Evolutionary conservation across 2,888 invertebrate species (phyloP), one percentile per base, ranked within the genome.

Genomic region (Muschampia plurimacula): DNA sequence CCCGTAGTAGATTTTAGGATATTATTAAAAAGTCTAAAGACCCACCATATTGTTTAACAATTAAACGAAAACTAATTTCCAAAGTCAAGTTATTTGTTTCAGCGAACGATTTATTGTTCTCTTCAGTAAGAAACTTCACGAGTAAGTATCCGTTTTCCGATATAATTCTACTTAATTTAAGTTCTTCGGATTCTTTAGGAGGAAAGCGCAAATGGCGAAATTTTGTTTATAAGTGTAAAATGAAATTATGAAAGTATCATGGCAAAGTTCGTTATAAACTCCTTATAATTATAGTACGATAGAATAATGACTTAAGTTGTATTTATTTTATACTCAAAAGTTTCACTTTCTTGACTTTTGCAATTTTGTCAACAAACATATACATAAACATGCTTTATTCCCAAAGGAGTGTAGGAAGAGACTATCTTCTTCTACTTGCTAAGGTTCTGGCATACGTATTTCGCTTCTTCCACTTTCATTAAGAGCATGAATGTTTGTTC

Each of bases 21-120:
- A 59, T 44, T 60, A 60, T 68, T 32, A 49, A 36, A 32, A 64
- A 28, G 22, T 64, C 39, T 32, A 52, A 63, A 22, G 46, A 52
- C 12, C 63, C 69, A 28, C 52, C 55, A 64, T 44, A 64, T 41
- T 82, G 78, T 80, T 78, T 83, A 83, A 84, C 87, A 87, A 89
- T 89, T 88, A 89, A 84, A 84, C 86, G 83, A 82, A 77, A 86
- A 84, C 84, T 87, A 89, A 90, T 89, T 88, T 87, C 84, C 84
- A 82, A 83, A 85, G 83, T 85, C 81, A 82, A 90, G 86, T 87
- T 90, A 89, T 90, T 90, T 89, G 90, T 89, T 90, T 83, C 83
- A 83, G 83, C 84, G 84, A 88, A 81, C 82, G 82, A 89, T 90
- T 91, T 91, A 90, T 89, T 86, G 85, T 87, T 84, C 79, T 85